These are phyloP conservation scores for Ditula angustiorana DNA, from an alignment of 2,888 invertebrate species.

Conservation along the genomic window DNA sequence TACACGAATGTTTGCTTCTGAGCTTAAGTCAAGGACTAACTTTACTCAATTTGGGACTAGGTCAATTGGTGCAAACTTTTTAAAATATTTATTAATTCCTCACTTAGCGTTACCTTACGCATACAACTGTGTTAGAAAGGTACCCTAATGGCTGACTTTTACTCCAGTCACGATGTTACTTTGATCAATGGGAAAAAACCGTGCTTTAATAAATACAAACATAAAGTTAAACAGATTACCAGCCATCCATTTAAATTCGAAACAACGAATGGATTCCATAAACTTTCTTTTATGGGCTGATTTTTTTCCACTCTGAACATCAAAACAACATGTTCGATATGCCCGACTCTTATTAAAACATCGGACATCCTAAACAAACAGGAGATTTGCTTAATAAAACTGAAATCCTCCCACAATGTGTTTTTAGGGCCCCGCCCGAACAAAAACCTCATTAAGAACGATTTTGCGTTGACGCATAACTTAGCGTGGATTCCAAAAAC, in stretches of 20 bases:
- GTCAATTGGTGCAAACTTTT: no score
- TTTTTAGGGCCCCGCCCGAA: conserved; percentile 24
- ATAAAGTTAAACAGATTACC: conserved; percentile 15
- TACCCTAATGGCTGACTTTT: no score
- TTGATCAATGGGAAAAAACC: neutral
- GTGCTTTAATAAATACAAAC: neutral
- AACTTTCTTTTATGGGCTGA: neutral
- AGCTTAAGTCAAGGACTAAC: no score
- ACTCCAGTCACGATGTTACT: neutral
- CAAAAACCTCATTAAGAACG: conserved; percentile 30
- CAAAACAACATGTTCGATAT: conserved; percentile 34
- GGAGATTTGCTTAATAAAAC: conserved; percentile 37
- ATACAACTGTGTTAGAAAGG: no score
- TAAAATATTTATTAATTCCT: no score
- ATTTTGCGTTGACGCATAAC: conserved; percentile 18
- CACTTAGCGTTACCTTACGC: no score
- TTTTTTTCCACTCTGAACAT: conserved; percentile 24
- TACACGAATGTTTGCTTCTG: no score
- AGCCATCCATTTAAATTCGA: conserved; percentile 1
- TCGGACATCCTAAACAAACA: conserved; percentile 35
- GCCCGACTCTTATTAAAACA: conserved; percentile 34
- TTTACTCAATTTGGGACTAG: no score
- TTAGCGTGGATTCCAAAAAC: no score
- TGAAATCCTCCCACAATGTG: conserved; percentile 27
- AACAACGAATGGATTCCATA: conserved; percentile 5